Conservation (phyloP, 2,888 invertebrate genomes). For the Polydrusus tereticollis region DNA sequence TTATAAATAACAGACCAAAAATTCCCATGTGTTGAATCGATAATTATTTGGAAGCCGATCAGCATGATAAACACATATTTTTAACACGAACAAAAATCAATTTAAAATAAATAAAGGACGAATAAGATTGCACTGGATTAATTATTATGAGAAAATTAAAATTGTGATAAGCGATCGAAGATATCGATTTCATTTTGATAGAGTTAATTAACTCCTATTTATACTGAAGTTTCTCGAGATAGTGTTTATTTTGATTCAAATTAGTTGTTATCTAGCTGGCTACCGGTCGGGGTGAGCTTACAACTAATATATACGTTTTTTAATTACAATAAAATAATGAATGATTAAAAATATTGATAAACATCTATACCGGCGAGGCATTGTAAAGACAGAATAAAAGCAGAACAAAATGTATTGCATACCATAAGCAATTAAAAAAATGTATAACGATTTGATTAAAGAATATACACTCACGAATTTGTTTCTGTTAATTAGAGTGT, state of each 20-base stretch:
- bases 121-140: constrained; percentile 38
- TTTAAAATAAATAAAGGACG: constrained; percentile 41
- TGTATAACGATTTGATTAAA: neutral
- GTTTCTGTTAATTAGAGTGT: no score
- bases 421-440: neutral
- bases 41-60: constrained; percentile 20
- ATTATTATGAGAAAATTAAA: constrained; percentile 41
- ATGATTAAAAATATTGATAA: constrained; percentile 24
- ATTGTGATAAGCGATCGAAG: constrained; percentile 41
- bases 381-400: neutral
- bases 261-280: constrained; percentile 38
- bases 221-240: constrained; percentile 23
- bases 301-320: constrained; percentile 26
- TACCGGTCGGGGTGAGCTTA: constrained; percentile 34
- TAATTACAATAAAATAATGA: constrained; percentile 26
- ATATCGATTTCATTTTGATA: constrained; percentile 35
- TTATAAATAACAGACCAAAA: constrained; percentile 8
- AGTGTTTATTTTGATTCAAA: constrained; percentile 38
- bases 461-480: neutral
- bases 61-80: constrained; percentile 32
- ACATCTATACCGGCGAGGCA: constrained; percentile 16
- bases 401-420: neutral
- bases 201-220: constrained; percentile 35
- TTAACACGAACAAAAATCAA: constrained; percentile 40
- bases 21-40: neutral